Evolutionary conservation across 2,113 vertebrate species (phyloP).

Genomic region (Pangasianodon gigas): DNA sequence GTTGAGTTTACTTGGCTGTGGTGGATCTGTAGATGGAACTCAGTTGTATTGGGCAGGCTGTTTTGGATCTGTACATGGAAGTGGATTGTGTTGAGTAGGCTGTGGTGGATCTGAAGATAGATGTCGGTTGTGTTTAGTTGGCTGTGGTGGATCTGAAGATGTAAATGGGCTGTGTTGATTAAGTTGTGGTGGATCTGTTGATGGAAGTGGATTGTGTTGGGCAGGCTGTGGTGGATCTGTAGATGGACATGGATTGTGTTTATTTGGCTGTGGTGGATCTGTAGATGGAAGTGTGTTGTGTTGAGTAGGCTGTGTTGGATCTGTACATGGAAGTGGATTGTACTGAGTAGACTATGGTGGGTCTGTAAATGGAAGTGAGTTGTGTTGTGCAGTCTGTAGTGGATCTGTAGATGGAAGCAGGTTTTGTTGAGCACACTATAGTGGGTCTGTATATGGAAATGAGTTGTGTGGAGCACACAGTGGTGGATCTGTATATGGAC

Average conservation of each 20-base stretch:
- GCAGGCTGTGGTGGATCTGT: neutral
- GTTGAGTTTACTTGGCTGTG: neutral
- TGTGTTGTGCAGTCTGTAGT: neutral
- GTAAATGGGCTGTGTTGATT: neutral
- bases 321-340: slow-evolving; percentile 13
- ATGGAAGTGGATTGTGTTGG: neutral
- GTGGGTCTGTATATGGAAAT: slow-evolving; percentile 18
- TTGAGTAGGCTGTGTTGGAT: neutral
- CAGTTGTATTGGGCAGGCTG: neutral
- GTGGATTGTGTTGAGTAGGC: neutral
- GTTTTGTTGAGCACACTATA: neutral
- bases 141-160: neutral
- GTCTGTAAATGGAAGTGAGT: slow-evolving; percentile 14
- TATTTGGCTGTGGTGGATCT: neutral
- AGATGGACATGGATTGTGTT: neutral
- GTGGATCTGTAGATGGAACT: neutral
- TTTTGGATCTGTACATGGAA: neutral
- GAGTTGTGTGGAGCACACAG: neutral
- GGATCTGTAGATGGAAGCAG: slow-evolving; percentile 15
- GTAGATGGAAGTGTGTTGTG: neutral
- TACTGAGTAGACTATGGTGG: neutral
- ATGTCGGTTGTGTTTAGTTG: neutral
- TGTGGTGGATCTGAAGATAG: neutral
- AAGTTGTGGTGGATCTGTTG: neutral
- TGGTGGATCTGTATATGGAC: slow-evolving; percentile 18